Percentiles rank a stretch among this genome's conserved stretches.
phyloP scores from a whole-genome alignment of 2,888 invertebrate genomes.

The Ormyrus labotus region DNA sequence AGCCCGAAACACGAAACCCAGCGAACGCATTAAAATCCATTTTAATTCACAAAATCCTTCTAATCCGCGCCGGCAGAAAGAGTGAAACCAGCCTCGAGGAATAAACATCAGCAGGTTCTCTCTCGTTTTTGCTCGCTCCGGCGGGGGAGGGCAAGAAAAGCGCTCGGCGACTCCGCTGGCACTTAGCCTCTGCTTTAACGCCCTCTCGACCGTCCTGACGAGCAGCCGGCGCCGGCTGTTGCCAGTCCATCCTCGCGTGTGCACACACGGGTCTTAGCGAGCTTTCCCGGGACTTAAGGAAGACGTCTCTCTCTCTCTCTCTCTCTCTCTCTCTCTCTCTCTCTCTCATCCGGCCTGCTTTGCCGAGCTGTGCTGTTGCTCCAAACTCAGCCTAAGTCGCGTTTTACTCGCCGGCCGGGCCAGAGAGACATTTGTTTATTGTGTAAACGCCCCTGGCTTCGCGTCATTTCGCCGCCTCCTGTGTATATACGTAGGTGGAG shows the following conservation, averaged over 20 bases:
- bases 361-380: too few species aligned
- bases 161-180: not conserved
- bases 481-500: not conserved
- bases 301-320: too few species aligned
- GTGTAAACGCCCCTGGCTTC: conserved; percentile 4
- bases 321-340: too few species aligned
- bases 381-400: not conserved
- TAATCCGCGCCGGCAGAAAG: conserved; percentile 18
- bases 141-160: too few species aligned
- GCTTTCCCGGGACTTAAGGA: not conserved
- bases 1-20: too few species aligned
- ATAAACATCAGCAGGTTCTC: not conserved
- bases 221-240: not conserved
- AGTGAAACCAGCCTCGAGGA: conserved; percentile 10
- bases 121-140: not conserved
- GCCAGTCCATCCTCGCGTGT: not conserved
- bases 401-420: not conserved
- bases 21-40: too few species aligned
- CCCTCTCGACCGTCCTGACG: not conserved
- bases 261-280: not conserved
- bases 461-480: not conserved
- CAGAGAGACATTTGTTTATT: conserved; percentile 11
- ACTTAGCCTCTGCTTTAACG: conserved; percentile 44
- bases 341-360: too few species aligned
- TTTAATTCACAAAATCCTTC: conserved; percentile 2